Percentiles rank a stretch among this genome's conserved stretches.
Evolutionary conservation across 1,140 invertebrate species (phyloP).

Genomic region (Brachionus manjavacas): DNA sequence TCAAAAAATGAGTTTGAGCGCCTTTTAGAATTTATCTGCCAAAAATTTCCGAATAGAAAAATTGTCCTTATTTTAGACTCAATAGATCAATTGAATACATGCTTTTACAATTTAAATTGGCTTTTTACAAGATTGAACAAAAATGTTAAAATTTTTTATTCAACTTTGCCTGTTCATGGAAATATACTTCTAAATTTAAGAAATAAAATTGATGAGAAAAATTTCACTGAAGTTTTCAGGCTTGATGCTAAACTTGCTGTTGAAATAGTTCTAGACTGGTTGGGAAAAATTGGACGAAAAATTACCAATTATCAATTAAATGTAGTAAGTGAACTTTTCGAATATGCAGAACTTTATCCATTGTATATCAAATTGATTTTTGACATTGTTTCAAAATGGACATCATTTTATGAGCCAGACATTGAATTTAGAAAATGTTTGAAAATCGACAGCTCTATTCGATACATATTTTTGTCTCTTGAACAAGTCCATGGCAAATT

Average conservation of each 20-base stretch:
- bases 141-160: slow-evolving; percentile 52
- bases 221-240: background rate
- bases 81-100: slow-evolving; percentile 48
- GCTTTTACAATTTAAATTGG: slow-evolving; percentile 50
- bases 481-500: slow-evolving; percentile 48
- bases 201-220: background rate
- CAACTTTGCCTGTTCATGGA: slow-evolving; percentile 46
- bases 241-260: background rate
- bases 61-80: slow-evolving; percentile 51
- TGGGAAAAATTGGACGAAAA: slow-evolving; percentile 45
- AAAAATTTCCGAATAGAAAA: slow-evolving; percentile 45
- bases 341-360: slow-evolving; percentile 61
- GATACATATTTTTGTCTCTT: slow-evolving; percentile 42
- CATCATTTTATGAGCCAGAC: background rate
- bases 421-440: background rate
- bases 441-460: slow-evolving; percentile 1
- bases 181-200: background rate
- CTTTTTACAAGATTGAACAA: slow-evolving; percentile 48
- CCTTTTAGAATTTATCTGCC: background rate
- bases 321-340: slow-evolving; percentile 70
- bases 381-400: slow-evolving; percentile 35
- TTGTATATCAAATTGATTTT: slow-evolving; percentile 31
- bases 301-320: slow-evolving; percentile 67
- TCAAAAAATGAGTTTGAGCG: background rate
- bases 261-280: slow-evolving; percentile 38